Percentiles rank a stretch among this genome's conserved stretches.
phyloP scores from a whole-genome alignment of 2,113 vertebrate species.

The Gadus chalcogrammus region DNA sequence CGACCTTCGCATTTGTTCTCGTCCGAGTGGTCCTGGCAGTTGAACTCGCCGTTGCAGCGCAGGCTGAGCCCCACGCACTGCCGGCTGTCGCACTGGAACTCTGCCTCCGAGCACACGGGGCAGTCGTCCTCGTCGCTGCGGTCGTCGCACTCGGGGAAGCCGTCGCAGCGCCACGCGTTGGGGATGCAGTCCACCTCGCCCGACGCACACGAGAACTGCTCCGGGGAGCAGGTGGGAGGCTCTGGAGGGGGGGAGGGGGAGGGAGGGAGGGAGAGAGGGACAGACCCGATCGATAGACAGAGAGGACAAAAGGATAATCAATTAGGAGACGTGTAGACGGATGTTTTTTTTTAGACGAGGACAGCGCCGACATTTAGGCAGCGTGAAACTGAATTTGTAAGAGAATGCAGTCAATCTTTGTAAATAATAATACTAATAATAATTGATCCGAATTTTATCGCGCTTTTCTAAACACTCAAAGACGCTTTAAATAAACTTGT shows the following conservation, averaged over 20 bases:
- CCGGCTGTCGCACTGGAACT: slow-evolving; percentile 94
- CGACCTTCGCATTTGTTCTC: slow-evolving; percentile 92
- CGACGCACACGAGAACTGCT: slow-evolving; percentile 92
- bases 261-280: no score
- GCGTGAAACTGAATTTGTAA: no score
- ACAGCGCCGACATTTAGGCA: no score
- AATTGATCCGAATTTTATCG: no score
- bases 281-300: no score
- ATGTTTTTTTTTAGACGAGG: no score
- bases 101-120: slow-evolving; percentile 84
- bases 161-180: slow-evolving; percentile 91
- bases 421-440: no score
- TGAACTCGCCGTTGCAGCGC: slow-evolving; percentile 87
- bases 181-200: slow-evolving; percentile 98
- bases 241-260: slow-evolving; percentile 66
- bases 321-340: no score
- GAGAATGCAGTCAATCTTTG: no score
- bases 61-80: slow-evolving; percentile 86
- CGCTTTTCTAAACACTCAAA: no score
- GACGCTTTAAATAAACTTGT: no score
- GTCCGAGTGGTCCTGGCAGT: slow-evolving; percentile 94
- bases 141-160: slow-evolving; percentile 90
- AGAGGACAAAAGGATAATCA: no score
- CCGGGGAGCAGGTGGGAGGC: slow-evolving; percentile 94
- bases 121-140: slow-evolving; percentile 93